Conservation (phyloP, 2,888 invertebrate species). For the Coecobrya sp. region DNA sequence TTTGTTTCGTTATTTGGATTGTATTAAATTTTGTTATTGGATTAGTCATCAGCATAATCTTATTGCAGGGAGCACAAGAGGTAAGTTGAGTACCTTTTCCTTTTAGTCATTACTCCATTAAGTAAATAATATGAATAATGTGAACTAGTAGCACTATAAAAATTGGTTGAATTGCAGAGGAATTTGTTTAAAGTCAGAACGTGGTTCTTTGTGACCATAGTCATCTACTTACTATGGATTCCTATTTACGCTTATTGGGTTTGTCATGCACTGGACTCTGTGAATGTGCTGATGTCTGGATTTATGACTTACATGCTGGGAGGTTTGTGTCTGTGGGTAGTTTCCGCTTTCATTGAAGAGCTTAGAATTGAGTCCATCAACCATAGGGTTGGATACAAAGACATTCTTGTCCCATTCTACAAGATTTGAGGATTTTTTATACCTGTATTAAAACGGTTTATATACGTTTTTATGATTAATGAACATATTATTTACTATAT, state of each 20-base stretch:
- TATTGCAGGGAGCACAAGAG: conserved; percentile 82
- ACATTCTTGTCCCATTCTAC: conserved; percentile 63
- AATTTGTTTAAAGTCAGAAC: conserved; percentile 80
- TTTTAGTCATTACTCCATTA: too few species aligned
- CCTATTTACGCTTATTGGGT: conserved; percentile 80
- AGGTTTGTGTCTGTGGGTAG: conserved; percentile 78
- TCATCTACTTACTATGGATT: conserved; percentile 80
- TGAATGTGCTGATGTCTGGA: conserved; percentile 67
- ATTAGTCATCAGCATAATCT: conserved; percentile 75
- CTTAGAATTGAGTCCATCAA: conserved; percentile 80
- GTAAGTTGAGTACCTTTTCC: too few species aligned
- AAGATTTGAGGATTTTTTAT: too few species aligned
- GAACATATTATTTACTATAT: too few species aligned
- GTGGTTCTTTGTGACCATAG: conserved; percentile 78
- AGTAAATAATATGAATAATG: too few species aligned
- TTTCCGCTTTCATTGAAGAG: conserved; percentile 81
- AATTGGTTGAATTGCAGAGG: conserved; percentile 63
- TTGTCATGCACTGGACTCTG: conserved; percentile 72
- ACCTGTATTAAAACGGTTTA: too few species aligned
- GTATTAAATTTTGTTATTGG: conserved; percentile 75
- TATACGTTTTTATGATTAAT: too few species aligned
- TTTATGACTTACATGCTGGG: conserved; percentile 80
- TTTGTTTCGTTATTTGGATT: conserved; percentile 76
- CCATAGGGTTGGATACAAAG: conserved; percentile 75
- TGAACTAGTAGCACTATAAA: too few species aligned